Conservation (phyloP, 2,113 vertebrate genomes). For the Chamaea fasciata region DNA sequence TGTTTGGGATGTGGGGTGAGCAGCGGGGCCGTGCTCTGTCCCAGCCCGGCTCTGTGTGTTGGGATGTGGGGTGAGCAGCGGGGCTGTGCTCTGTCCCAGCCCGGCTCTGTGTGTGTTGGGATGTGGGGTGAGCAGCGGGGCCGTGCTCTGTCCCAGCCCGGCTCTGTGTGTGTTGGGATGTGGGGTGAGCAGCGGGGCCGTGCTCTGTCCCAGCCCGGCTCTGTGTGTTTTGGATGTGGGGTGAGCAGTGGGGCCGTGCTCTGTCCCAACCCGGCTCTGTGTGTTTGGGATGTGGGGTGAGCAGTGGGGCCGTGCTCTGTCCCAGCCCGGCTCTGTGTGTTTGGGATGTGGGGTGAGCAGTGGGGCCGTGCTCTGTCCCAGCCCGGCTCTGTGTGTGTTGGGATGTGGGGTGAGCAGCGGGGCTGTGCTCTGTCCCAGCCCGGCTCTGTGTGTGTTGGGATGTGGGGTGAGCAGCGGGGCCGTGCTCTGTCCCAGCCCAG, state of each 20-base stretch:
- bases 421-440: neutral
- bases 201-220: neutral
- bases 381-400: too few species aligned
- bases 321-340: too few species aligned
- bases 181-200: too few species aligned
- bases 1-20: neutral
- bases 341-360: neutral
- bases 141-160: neutral
- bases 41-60: neutral
- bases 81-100: neutral
- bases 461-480: too few species aligned
- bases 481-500: too few species aligned
- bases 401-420: too few species aligned
- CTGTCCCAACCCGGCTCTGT: neutral
- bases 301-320: neutral
- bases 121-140: neutral
- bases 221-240: too few species aligned
- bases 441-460: too few species aligned
- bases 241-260: neutral
- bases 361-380: neutral
- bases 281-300: too few species aligned
- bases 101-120: too few species aligned
- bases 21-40: accelerated
- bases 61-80: too few species aligned
- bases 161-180: too few species aligned